Percentiles rank a stretch among this genome's conserved stretches.
Conservation (phyloP, 2,113 vertebrate genomes). For the Percina caprodes region DNA sequence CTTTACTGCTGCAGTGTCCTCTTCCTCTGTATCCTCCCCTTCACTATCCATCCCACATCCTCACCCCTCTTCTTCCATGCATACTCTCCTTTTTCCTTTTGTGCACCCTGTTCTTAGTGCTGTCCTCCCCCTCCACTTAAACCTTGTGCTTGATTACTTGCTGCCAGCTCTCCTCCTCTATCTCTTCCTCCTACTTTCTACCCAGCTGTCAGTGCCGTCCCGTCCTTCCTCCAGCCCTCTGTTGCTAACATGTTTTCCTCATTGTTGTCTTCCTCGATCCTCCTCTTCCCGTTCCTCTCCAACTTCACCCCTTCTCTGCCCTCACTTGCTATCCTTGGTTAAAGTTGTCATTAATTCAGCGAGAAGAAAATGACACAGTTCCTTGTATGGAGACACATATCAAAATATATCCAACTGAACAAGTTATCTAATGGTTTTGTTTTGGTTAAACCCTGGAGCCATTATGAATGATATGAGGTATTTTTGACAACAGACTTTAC, state of each 20-base stretch:
- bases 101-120: not conserved
- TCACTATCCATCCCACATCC: not conserved
- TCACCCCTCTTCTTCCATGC: not conserved
- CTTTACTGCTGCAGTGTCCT: not conserved
- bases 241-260: not conserved
- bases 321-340: not conserved
- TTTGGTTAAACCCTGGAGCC: not conserved
- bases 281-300: not conserved
- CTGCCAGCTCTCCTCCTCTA: conserved; percentile 8
- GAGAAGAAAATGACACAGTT: not conserved
- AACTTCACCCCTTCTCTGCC: not conserved
- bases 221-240: conserved; percentile 4
- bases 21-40: not conserved
- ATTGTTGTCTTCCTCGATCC: not conserved
- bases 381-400: not conserved
- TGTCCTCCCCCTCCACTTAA: conserved; percentile 31
- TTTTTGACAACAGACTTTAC: not conserved
- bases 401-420: not conserved
- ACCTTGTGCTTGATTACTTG: conserved; percentile 13
- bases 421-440: not conserved
- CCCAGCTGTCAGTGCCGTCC: not conserved
- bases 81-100: not conserved
- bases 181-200: not conserved
- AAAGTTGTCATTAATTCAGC: not conserved
- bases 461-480: not conserved